phyloP scores from a whole-genome alignment of 2,888 invertebrate species.

The Sericinus montela region DNA sequence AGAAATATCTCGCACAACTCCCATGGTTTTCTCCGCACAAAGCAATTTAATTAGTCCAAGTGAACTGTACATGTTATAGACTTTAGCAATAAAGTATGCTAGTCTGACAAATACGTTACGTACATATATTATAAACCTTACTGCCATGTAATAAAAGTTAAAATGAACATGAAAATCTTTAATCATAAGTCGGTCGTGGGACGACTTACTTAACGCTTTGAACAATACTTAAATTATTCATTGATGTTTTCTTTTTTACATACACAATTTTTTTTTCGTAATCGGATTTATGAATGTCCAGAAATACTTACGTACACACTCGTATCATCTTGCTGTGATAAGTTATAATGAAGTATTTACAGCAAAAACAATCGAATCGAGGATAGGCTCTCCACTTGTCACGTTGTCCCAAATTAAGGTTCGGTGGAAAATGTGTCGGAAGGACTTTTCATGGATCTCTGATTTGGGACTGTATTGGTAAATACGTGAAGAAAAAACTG shows the following conservation, averaged over 20 bases:
- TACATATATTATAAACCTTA: conserved; percentile 7
- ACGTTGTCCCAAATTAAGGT: too few relatives aligned
- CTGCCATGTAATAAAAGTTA: neutral
- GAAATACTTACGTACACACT: too few relatives aligned
- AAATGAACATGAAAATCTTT: neutral
- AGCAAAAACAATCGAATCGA: too few relatives aligned
- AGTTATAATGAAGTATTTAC: too few relatives aligned
- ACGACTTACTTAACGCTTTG: conserved; percentile 11
- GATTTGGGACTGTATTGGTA: too few relatives aligned
- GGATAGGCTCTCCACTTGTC: too few relatives aligned
- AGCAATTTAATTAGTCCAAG: conserved; percentile 21
- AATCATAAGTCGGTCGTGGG: conserved; percentile 20
- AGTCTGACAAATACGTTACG: neutral
- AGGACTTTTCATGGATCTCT: too few relatives aligned
- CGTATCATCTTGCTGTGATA: too few relatives aligned
- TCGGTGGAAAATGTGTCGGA: too few relatives aligned
- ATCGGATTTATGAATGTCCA: too few relatives aligned
- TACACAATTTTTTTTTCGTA: too few relatives aligned
- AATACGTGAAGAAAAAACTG: too few relatives aligned
- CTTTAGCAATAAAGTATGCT: neutral
- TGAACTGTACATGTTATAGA: conserved; percentile 14
- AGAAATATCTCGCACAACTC: conserved; percentile 14
- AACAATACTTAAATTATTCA: conserved; percentile 19
- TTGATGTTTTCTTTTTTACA: conserved; percentile 6
- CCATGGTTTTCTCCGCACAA: conserved; percentile 24